Base-by-base conservation (phyloP, 2,113 vertebrate genomes). In the Charina bottae region DNA sequence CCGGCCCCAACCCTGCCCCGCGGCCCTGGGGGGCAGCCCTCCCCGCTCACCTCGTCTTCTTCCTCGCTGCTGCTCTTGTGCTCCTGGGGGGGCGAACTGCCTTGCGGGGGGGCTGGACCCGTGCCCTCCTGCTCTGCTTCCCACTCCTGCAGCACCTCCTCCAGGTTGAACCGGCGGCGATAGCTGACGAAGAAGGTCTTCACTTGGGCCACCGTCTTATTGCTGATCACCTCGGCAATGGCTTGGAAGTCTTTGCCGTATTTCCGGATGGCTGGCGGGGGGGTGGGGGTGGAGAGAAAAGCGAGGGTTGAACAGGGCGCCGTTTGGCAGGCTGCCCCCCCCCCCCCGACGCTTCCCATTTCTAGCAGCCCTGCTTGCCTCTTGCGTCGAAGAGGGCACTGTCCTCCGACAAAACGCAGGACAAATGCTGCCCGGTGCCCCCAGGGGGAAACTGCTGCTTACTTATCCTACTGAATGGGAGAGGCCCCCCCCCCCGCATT, bases 101-200 rank as follows among this genome's bases (percentile, higher is more conserved):
- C 95, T 96, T 96, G 94, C 90, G 56, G 92, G 89, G 13, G 91
- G 86, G 0, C 93, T 42, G 24, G 92, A 96, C 92, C 93, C 97
- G 97, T 97, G 96, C 93, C 93, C 97, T 97, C 98, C 97, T 99
- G 98, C 93, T 99, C 98, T 0, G 98, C 98, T 33, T 98, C 98
- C 98, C 98, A 98, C 94, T 99, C 98, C 94, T 98, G 98, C 92
- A 99, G 97, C 92, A 99, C 98, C 97, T 99, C 98, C 90, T 99
- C 98, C 93, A 99, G 97, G 93, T 98, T 99, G 96, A 99, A 99
- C 33, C 98, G 97, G 13, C 98, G 98, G 17, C 98, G 97, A 95
- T 99, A 99, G 96, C 98, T 99, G 94, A 98, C 97, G 19, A 99
- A 98, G 97, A 99, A 99, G 0, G 98, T 98, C 96, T 98, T 98